Base-by-base conservation (phyloP, 2,888 invertebrate species). In the Gymnocheta viridis region DNA sequence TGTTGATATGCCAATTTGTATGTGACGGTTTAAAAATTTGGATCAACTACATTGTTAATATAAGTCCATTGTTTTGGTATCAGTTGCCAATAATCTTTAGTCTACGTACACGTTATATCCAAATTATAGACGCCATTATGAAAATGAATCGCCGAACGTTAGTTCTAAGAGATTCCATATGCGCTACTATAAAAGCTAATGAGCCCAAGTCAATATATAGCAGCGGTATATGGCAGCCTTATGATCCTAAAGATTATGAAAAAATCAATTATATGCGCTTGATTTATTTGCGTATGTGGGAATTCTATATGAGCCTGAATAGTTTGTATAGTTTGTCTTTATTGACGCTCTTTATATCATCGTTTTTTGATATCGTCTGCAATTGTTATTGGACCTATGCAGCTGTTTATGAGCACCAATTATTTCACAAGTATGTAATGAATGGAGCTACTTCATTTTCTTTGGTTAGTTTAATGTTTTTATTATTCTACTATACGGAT, bases 401-500 rank as follows among this genome's bases (percentile, higher is more conserved):
- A n/a, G 84, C 74, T 1, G 0, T 64, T 14, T 67, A 51, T 7
- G 27, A 72, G 19, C 19, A 32, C 10, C 62, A 82, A 19, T 17
- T 44, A 2, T 6, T 86, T 3, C 73, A 81, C 32, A 77, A 84
- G n/a, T 76, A 86, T 77, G 49, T 89, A 32, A 88, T 86, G 79
- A 86, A 89, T 85, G 83, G 85, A 38, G 77, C 86, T 66, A 86
- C 87, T 7, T 86, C 86, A 29, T 14, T 89, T 5, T 83, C 86
- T 62, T 41, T 87, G 85, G 87, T 86, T 24, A 81, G 35, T 47
- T 74, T 89, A 49, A 86, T 89, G 38, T 14, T 79, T 12, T 78
- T 88, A 27, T 72, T 91, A 60, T 87, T 88, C 67, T 89, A 87
- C 84, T 87, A 86, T 32, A 87, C 88, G 44, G 89, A 90, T 80